Conservation (phyloP, 1,140 invertebrate genomes). For the Zaprionus tsacasi region DNA sequence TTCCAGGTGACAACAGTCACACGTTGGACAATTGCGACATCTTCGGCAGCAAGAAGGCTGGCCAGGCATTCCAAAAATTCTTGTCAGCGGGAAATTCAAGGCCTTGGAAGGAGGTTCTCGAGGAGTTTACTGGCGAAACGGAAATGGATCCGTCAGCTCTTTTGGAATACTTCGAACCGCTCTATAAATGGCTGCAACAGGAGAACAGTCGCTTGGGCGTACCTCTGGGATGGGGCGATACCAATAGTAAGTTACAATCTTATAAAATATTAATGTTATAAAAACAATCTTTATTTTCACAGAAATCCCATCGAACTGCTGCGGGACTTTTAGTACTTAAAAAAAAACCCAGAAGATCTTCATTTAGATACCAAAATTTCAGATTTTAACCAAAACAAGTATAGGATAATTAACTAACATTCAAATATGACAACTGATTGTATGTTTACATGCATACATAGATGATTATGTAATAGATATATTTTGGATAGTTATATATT, state of each 20-base stretch:
- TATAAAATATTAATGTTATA: too few relatives aligned
- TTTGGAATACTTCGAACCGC: conserved; percentile 84
- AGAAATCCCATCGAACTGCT: conserved; percentile 68
- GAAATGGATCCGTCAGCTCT: conserved; percentile 84
- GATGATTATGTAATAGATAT: not conserved
- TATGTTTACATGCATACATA: not conserved
- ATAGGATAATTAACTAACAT: not conserved
- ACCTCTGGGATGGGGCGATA: conserved; percentile 67
- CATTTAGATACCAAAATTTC: not conserved
- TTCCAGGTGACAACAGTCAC: conserved; percentile 78
- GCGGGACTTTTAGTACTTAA: conserved; percentile 66
- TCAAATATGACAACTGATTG: not conserved
- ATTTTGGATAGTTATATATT: too few relatives aligned
- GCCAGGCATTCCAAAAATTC: conserved; percentile 66
- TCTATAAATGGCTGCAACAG: conserved; percentile 76
- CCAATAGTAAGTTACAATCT: conserved; percentile 66
- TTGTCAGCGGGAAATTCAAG: conserved; percentile 84
- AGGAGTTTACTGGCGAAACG: conserved; percentile 85
- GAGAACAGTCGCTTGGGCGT: conserved; percentile 80
- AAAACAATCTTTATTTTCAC: conserved; percentile 15
- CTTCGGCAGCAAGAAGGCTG: conserved; percentile 84
- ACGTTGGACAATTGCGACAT: conserved; percentile 87
- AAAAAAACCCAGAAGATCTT: not conserved
- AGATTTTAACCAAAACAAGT: not conserved
- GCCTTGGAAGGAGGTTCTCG: conserved; percentile 86